Percentiles rank a stretch among this genome's conserved stretches.
Evolutionary conservation across 2,888 invertebrate genomes (phyloP).

Genomic region (Metalampra italica): DNA sequence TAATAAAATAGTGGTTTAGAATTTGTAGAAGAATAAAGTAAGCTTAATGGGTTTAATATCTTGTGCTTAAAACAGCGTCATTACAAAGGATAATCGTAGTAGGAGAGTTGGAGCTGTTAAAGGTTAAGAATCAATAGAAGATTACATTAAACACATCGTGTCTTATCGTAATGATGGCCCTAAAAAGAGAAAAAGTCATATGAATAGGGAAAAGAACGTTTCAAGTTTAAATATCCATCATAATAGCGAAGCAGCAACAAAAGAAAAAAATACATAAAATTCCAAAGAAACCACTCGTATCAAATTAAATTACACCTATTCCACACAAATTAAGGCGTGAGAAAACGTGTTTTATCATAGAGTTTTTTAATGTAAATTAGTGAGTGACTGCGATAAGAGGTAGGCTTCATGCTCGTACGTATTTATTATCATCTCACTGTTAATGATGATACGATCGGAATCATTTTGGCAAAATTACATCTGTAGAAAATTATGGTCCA

Average conservation of each 20-base stretch:
- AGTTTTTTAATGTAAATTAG: slow-evolving; percentile 32
- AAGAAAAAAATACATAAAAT: slow-evolving; percentile 35
- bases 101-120: too few relatives aligned
- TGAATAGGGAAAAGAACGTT: too few relatives aligned
- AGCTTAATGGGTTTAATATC: too few relatives aligned
- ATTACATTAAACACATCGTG: too few relatives aligned
- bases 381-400: slow-evolving; percentile 34
- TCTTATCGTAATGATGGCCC: too few relatives aligned
- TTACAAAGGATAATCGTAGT: too few relatives aligned
- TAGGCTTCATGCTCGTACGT: slow-evolving; percentile 19
- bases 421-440: slow-evolving; percentile 11
- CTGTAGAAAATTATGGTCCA: neutral
- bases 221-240: neutral
- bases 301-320: slow-evolving; percentile 61
- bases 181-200: too few relatives aligned
- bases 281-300: slow-evolving; percentile 44
- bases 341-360: slow-evolving; percentile 36
- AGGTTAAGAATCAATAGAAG: too few relatives aligned
- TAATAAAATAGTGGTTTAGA: too few relatives aligned
- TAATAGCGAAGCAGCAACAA: slow-evolving; percentile 7
- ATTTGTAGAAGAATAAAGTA: too few relatives aligned
- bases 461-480: slow-evolving; percentile 3
- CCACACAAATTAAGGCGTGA: slow-evolving; percentile 57
- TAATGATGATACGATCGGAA: slow-evolving; percentile 5
- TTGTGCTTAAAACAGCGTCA: too few relatives aligned